phyloP scores from a whole-genome alignment of 1,140 invertebrate genomes.

The Pseudobourletiella spinata region DNA sequence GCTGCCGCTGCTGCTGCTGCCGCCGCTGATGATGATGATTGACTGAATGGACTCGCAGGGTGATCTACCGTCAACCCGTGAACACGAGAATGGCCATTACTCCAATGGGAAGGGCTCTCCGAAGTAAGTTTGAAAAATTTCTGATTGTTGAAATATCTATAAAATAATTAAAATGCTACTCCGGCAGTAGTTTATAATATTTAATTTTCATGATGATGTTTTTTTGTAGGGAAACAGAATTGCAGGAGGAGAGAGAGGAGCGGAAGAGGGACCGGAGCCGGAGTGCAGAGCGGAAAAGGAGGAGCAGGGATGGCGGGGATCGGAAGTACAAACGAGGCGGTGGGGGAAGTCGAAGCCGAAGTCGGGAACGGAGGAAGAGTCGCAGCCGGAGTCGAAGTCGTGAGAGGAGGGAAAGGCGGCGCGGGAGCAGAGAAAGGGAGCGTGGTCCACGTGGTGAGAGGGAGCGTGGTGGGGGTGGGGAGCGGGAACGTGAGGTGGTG shows the following conservation, averaged over 20 bases:
- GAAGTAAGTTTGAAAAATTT: conserved; percentile 8
- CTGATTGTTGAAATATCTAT: neutral
- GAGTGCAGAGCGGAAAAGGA: conserved; percentile 39
- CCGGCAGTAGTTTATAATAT: neutral
- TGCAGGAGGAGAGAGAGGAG: conserved; percentile 5
- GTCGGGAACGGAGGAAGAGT: conserved; percentile 29
- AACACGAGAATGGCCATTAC: conserved; percentile 8
- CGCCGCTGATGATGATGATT: too few relatives aligned
- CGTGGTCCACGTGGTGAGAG: conserved; percentile 42
- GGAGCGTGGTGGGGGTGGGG: conserved; percentile 37
- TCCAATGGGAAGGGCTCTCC: conserved; percentile 5
- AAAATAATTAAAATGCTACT: neutral
- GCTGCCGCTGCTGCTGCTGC: too few relatives aligned
- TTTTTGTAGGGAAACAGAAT: conserved; percentile 5
- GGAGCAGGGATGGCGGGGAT: conserved; percentile 37
- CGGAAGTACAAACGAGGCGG: conserved; percentile 24
- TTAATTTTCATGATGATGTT: neutral
- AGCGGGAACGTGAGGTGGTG: conserved; percentile 20
- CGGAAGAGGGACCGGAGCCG: neutral
- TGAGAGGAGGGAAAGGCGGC: conserved; percentile 12
- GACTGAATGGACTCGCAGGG: too few relatives aligned
- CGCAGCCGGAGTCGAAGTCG: conserved; percentile 26
- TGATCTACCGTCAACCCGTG: neutral
- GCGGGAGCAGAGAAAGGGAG: conserved; percentile 35
- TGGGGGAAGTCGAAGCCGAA: conserved; percentile 35